Evolutionary conservation across 2,797 vertebrate species (phyloP).

Genomic region (Bucorvus abyssinicus): DNA sequence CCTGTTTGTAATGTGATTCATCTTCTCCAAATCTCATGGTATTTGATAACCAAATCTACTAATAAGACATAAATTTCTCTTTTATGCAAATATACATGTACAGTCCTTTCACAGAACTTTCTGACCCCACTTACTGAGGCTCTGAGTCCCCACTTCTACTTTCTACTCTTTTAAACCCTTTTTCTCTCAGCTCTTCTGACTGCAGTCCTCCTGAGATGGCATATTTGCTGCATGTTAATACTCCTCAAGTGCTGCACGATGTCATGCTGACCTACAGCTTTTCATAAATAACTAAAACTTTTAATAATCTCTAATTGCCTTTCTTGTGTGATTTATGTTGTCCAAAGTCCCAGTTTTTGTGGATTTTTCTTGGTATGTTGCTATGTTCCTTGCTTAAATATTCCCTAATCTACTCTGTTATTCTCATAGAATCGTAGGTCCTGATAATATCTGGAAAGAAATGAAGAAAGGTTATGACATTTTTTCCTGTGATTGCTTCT

Average conservation of each 20-base stretch:
- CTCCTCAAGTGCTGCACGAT: background rate
- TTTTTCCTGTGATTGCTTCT: background rate
- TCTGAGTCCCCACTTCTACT: background rate
- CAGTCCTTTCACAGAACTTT: background rate
- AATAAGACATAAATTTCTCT: background rate
- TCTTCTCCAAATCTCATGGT: background rate
- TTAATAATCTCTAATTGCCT: background rate
- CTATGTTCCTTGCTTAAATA: background rate
- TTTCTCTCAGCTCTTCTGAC: background rate
- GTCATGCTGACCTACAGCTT: background rate
- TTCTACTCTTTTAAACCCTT: background rate
- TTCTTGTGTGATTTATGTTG: background rate
- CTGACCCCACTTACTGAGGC: background rate
- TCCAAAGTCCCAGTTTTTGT: background rate
- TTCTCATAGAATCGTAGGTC: background rate
- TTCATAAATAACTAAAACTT: background rate
- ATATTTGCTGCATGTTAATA: background rate
- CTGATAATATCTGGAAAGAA: background rate
- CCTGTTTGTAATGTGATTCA: background rate
- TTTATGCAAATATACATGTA: background rate
- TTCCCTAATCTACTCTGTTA: background rate
- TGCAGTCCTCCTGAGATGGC: background rate
- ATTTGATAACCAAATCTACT: background rate
- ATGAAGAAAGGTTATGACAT: background rate
- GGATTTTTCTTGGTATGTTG: accelerated